These are phyloP conservation scores for Mythimna lalbum DNA, from an alignment of 2,888 invertebrate genomes.

Conservation along the genomic window DNA sequence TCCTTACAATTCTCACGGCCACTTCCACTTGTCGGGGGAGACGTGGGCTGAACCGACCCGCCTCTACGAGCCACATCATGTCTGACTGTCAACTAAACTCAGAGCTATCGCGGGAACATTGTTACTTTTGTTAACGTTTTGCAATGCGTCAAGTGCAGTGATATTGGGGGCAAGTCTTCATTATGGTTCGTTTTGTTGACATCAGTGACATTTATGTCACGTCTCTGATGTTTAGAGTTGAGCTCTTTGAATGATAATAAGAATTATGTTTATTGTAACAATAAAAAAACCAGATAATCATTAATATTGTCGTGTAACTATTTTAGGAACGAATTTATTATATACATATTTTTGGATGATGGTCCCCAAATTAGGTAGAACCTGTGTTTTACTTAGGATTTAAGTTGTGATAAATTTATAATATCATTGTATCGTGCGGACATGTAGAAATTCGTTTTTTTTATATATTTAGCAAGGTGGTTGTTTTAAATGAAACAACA, in stretches of 20 bases:
- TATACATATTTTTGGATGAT: no score
- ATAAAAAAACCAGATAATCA: no score
- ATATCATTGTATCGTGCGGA: no score
- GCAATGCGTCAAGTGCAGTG: slow-evolving; percentile 48
- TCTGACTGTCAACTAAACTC: slow-evolving; percentile 74
- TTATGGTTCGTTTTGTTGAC: slow-evolving; percentile 44
- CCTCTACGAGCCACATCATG: slow-evolving; percentile 79
- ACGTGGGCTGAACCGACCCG: slow-evolving; percentile 75
- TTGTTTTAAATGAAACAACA: no score
- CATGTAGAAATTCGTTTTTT: no score
- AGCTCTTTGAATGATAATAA: not conserved
- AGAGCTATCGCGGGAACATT: slow-evolving; percentile 65
- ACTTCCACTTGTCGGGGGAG: slow-evolving; percentile 55
- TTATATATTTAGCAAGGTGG: no score
- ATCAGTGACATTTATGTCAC: slow-evolving; percentile 34
- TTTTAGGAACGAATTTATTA: no score
- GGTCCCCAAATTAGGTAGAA: no score
- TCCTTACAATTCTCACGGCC: slow-evolving; percentile 64
- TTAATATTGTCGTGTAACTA: no score
- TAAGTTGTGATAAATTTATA: no score
- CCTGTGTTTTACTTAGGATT: no score
- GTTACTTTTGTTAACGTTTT: slow-evolving; percentile 52
- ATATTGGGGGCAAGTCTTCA: slow-evolving; percentile 48
- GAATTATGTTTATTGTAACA: no score
- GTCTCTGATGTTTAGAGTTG: slow-evolving; percentile 16